Conservation (phyloP, 2,113 vertebrate genomes). For the Anguilla rostrata region DNA sequence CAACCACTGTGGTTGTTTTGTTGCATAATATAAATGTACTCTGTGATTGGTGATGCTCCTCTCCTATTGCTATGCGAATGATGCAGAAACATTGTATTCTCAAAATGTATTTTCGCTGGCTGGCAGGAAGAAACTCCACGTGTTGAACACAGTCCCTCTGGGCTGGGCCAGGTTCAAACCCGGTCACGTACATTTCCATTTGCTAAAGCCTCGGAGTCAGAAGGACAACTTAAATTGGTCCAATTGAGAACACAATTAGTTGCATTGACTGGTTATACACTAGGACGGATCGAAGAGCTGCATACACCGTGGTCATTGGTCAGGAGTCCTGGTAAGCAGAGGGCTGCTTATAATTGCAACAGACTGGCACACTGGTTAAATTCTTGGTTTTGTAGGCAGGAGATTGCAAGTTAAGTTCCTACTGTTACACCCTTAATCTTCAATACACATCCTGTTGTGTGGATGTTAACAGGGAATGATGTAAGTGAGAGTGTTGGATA, state of each 20-base stretch:
- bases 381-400: not conserved
- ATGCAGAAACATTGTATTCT: too few relatives aligned
- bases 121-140: too few relatives aligned
- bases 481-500: not conserved
- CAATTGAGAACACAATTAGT: not conserved
- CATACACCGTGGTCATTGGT: not conserved
- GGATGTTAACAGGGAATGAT: not conserved
- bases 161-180: not conserved
- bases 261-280: not conserved
- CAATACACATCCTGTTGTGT: not conserved
- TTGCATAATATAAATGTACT: too few relatives aligned
- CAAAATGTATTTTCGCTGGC: too few relatives aligned
- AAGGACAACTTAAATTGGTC: slow-evolving; percentile 12
- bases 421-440: not conserved
- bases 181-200: not conserved
- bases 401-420: not conserved
- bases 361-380: not conserved
- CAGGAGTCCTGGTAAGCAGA: not conserved
- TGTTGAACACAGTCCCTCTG: not conserved
- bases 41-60: too few relatives aligned
- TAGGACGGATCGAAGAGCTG: not conserved
- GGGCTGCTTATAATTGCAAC: not conserved
- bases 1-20: too few relatives aligned
- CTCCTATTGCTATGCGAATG: too few relatives aligned
- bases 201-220: not conserved